Conservation (phyloP, 2,888 invertebrate species). For the Chesias legatella region DNA sequence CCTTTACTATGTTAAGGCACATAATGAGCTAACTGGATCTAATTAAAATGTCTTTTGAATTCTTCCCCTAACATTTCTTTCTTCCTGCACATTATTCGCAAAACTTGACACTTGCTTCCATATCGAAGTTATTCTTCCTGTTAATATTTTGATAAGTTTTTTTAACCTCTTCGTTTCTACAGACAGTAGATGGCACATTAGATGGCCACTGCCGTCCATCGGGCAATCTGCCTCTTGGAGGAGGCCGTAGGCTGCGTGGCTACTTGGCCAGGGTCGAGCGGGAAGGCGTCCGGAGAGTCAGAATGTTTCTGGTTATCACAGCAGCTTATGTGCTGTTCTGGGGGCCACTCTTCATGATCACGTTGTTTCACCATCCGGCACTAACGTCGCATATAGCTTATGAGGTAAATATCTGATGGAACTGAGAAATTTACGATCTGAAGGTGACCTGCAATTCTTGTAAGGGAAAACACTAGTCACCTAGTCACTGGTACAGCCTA, state of each 20-base stretch:
- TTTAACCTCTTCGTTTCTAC: conserved; percentile 8
- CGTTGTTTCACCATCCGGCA: conserved; percentile 87
- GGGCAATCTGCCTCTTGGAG: conserved; percentile 78
- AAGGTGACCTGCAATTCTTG: too few relatives aligned
- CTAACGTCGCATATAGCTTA: conserved; percentile 86
- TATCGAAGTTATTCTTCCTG: neutral
- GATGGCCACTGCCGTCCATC: conserved; percentile 57
- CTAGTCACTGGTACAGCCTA: too few relatives aligned
- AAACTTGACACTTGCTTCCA: too few relatives aligned
- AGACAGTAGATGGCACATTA: conserved; percentile 70
- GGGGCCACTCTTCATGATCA: conserved; percentile 94
- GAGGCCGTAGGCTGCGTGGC: conserved; percentile 87
- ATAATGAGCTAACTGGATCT: too few relatives aligned
- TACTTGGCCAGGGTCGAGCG: conserved; percentile 88
- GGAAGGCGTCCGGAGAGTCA: conserved; percentile 89
- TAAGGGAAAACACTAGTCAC: too few relatives aligned
- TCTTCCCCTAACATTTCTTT: too few relatives aligned
- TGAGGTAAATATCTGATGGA: conserved; percentile 76
- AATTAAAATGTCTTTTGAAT: too few relatives aligned
- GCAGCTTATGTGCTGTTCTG: conserved; percentile 93
- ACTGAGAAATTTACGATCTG: too few relatives aligned
- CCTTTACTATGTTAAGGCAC: too few relatives aligned
- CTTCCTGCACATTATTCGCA: too few relatives aligned
- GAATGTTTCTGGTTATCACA: conserved; percentile 92
- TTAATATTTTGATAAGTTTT: too few relatives aligned